phyloP scores from a whole-genome alignment of 2,113 vertebrate genomes.

The Odocoileus virginianus region DNA sequence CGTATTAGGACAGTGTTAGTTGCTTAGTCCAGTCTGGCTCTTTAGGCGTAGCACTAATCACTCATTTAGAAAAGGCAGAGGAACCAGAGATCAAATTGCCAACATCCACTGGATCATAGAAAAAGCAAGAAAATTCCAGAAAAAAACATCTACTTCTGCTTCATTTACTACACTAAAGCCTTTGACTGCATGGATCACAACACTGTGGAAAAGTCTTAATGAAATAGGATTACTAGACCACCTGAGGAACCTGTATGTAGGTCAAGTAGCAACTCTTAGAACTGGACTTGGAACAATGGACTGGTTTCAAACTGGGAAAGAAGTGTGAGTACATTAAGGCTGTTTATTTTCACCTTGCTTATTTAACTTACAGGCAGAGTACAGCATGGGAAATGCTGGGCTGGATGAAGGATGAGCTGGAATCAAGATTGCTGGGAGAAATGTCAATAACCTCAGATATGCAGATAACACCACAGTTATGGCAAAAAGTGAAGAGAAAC shows the following conservation, averaged over 20 bases:
- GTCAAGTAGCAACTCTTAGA: background rate
- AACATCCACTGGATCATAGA: background rate
- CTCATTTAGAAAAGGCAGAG: background rate
- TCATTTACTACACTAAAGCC: background rate
- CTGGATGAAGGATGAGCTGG: background rate
- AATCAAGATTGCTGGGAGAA: background rate
- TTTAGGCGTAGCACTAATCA: background rate
- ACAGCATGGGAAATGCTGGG: background rate
- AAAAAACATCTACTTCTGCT: background rate
- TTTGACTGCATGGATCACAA: background rate
- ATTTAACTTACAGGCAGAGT: background rate
- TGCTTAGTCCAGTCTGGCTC: background rate
- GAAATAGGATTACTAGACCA: background rate
- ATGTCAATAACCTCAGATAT: background rate
- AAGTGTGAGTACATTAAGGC: background rate
- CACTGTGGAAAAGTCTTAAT: background rate
- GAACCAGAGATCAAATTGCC: background rate
- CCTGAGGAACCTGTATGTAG: background rate
- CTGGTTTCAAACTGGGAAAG: background rate
- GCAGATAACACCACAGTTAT: background rate
- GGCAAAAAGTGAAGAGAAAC: background rate
- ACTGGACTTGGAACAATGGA: background rate
- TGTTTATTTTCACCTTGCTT: background rate
- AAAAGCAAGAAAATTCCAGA: background rate
- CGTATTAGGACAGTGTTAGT: background rate